A percentile compares a stretch with the other conserved stretches of the same genome.
Evolutionary conservation across 1,140 invertebrate genomes (phyloP).

Genomic region (Drosophila lowei): DNA sequence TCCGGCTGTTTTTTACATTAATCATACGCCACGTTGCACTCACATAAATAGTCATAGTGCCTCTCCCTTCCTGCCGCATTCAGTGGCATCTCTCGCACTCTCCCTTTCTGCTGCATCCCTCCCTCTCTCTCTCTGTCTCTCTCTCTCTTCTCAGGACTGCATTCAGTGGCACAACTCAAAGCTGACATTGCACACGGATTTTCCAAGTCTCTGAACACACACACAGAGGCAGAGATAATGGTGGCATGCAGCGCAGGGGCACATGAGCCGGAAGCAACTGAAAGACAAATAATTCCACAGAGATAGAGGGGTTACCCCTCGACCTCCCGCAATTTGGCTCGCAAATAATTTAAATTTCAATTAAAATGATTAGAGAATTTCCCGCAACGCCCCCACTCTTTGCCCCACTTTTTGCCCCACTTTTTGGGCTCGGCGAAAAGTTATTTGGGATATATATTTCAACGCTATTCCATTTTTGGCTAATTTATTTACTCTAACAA

Average conservation of each 20-base stretch:
- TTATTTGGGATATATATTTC: too few species aligned
- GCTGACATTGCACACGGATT: slow-evolving; percentile 74
- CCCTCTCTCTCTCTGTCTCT: background rate
- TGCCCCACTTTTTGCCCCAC: too few species aligned
- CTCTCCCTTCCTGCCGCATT: background rate
- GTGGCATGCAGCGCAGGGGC: background rate
- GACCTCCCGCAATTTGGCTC: slow-evolving; percentile 25
- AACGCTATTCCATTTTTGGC: background rate
- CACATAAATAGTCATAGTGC: slow-evolving; percentile 60
- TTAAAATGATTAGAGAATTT: slow-evolving; percentile 52
- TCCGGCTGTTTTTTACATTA: slow-evolving; percentile 56
- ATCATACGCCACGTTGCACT: slow-evolving; percentile 75
- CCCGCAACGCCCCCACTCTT: background rate
- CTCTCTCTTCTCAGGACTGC: slow-evolving; percentile 2
- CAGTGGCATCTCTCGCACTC: slow-evolving; percentile 2
- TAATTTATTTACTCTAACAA: slow-evolving; percentile 21
- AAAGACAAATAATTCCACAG: slow-evolving; percentile 27
- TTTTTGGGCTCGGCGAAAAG: too few species aligned
- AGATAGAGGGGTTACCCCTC: slow-evolving; percentile 3
- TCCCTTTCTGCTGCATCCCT: too few species aligned
- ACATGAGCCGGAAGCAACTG: slow-evolving; percentile 14
- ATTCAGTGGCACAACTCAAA: slow-evolving; percentile 20
- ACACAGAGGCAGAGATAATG: slow-evolving; percentile 14
- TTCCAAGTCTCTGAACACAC: slow-evolving; percentile 73
- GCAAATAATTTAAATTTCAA: slow-evolving; percentile 55